phyloP scores from a whole-genome alignment of 2,797 vertebrate species.

The Brotogeris chrysoptera region DNA sequence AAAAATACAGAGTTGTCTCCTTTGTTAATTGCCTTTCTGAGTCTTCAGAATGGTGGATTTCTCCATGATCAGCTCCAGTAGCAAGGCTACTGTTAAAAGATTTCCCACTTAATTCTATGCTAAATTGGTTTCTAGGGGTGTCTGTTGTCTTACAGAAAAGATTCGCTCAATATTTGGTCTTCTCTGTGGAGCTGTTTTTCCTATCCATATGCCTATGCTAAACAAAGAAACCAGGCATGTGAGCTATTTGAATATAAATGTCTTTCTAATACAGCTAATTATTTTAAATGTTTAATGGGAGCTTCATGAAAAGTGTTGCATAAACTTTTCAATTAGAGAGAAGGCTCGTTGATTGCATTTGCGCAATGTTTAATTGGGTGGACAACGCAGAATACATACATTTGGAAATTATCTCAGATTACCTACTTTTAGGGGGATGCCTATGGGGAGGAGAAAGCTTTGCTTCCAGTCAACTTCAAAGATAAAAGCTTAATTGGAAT shows the following conservation, averaged over 20 bases:
- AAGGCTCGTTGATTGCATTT: background rate
- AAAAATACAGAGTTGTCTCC: background rate
- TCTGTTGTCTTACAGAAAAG: background rate
- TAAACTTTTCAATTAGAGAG: slow-evolving; percentile 18
- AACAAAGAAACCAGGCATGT: background rate
- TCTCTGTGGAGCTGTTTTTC: background rate
- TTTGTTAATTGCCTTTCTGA: background rate
- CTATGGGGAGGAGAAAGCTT: slow-evolving; percentile 17
- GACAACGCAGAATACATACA: background rate
- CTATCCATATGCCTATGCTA: background rate
- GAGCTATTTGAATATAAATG: slow-evolving; percentile 28
- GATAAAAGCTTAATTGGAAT: slow-evolving; percentile 50
- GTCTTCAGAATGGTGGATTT: background rate
- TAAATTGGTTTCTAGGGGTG: background rate
- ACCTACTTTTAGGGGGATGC: background rate
- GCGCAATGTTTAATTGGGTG: background rate
- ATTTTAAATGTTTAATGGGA: slow-evolving; percentile 29
- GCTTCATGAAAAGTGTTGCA: slow-evolving; percentile 11
- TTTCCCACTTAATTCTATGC: background rate
- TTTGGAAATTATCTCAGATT: slow-evolving; percentile 25
- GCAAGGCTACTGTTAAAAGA: background rate
- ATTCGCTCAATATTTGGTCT: background rate
- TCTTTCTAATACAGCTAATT: slow-evolving; percentile 23
- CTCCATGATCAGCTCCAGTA: background rate
- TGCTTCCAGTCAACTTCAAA: slow-evolving; percentile 27